Percentiles rank a stretch among this genome's conserved stretches.
phyloP scores from a whole-genome alignment of 2,888 invertebrate genomes.

The Ophion slaviceki region DNA sequence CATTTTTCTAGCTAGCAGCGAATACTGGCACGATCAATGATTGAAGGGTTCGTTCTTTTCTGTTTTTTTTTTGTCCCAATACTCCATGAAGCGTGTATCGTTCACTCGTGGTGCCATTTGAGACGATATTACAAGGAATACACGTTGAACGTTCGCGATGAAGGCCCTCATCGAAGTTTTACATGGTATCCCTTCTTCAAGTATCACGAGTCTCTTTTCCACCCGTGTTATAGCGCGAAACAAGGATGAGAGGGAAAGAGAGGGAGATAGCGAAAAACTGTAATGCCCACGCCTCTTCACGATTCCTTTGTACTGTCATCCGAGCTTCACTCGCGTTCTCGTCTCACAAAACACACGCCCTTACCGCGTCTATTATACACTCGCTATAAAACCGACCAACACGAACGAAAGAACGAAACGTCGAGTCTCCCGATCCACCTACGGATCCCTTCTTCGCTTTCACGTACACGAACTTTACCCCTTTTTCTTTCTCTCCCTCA shows the following conservation, averaged over 20 bases:
- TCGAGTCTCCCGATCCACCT: slow-evolving; percentile 59
- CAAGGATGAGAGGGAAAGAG: slow-evolving; percentile 14
- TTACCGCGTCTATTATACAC: slow-evolving; percentile 42
- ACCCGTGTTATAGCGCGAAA: slow-evolving; percentile 38
- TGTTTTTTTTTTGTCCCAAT: slow-evolving; percentile 6
- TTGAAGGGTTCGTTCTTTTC: background rate
- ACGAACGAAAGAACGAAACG: slow-evolving; percentile 47
- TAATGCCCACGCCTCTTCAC: slow-evolving; percentile 69
- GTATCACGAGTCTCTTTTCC: slow-evolving; percentile 36
- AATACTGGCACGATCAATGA: background rate
- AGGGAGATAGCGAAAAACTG: slow-evolving; percentile 43
- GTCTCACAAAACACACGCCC: slow-evolving; percentile 65
- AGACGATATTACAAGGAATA: slow-evolving; percentile 40
- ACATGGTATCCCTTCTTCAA: slow-evolving; percentile 35
- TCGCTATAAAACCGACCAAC: slow-evolving; percentile 34
- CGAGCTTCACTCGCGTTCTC: slow-evolving; percentile 61
- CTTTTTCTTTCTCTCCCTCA: slow-evolving; percentile 22
- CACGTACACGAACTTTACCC: slow-evolving; percentile 35
- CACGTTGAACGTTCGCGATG: slow-evolving; percentile 41
- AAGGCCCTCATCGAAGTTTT: slow-evolving; percentile 18
- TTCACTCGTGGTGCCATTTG: slow-evolving; percentile 26
- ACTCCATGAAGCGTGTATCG: slow-evolving; percentile 21
- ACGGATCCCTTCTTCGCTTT: slow-evolving; percentile 56
- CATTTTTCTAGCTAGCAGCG: background rate
- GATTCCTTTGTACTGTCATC: slow-evolving; percentile 71